Conservation (phyloP, 2,113 vertebrate genomes). For the Nothobranchius furzeri region DNA sequence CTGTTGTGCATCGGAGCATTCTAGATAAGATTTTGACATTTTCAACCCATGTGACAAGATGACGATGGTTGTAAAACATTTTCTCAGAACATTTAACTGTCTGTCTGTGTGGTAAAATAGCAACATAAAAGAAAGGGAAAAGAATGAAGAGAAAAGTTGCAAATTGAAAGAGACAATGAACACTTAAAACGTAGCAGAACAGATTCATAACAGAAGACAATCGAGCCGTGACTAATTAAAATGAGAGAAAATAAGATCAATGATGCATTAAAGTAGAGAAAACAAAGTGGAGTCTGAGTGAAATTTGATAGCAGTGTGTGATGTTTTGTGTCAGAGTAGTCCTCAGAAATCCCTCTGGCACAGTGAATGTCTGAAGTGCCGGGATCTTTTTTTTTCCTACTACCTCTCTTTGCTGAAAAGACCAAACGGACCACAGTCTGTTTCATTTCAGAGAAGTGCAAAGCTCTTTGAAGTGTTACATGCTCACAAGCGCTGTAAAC, state of each 20-base stretch:
- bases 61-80: background rate
- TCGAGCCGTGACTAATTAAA: slow-evolving; percentile 22
- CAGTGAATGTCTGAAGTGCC: slow-evolving; percentile 27
- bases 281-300: slow-evolving; percentile 14
- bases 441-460: slow-evolving; percentile 38
- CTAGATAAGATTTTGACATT: background rate
- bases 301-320: slow-evolving; percentile 26
- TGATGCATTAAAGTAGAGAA: slow-evolving; percentile 19
- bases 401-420: slow-evolving; percentile 31
- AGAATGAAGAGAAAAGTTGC: slow-evolving; percentile 1
- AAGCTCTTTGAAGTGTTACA: slow-evolving; percentile 36
- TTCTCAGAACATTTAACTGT: background rate
- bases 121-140: background rate
- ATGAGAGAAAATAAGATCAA: slow-evolving; percentile 24
- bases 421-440: slow-evolving; percentile 30
- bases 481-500: slow-evolving; percentile 7
- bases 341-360: slow-evolving; percentile 36
- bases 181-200: slow-evolving; percentile 5
- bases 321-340: slow-evolving; percentile 2
- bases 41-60: slow-evolving; percentile 10
- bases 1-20: background rate
- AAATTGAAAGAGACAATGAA: slow-evolving; percentile 14
- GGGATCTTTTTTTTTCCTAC: slow-evolving; percentile 17
- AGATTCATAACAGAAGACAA: slow-evolving; percentile 14
- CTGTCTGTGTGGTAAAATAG: background rate